Evolutionary conservation across 2,797 vertebrate genomes (phyloP).

Genomic region (Diglossa cyanea): DNA sequence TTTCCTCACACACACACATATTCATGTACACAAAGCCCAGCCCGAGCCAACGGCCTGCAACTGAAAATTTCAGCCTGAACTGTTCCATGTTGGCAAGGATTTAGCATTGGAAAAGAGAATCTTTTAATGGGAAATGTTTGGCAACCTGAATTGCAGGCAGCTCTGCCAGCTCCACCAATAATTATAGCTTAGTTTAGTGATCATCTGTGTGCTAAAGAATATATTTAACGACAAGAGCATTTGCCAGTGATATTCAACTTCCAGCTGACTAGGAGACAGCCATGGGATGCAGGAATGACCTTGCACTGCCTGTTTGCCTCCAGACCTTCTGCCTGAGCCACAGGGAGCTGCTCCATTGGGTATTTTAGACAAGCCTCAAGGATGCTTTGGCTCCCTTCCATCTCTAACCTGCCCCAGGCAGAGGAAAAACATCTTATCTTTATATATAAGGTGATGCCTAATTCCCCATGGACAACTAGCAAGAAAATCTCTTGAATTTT

Average conservation of each 20-base stretch:
- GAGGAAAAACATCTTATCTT: neutral
- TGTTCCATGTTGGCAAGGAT: constrained; percentile 4
- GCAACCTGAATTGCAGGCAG: neutral
- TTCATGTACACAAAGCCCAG: neutral
- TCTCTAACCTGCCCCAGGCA: neutral
- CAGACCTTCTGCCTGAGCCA: neutral
- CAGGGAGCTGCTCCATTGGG: neutral
- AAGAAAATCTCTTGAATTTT: neutral
- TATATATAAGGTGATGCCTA: neutral
- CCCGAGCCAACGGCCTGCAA: neutral
- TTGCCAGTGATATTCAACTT: neutral
- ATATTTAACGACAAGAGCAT: neutral
- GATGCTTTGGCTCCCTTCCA: neutral
- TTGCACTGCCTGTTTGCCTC: neutral
- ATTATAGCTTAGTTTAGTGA: constrained; percentile 32
- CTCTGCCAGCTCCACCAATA: constrained; percentile 51
- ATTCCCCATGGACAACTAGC: neutral
- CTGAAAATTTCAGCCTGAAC: constrained; percentile 33
- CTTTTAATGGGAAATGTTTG: constrained; percentile 46
- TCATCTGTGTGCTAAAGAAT: neutral
- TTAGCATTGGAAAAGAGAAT: neutral
- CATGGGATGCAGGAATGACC: neutral
- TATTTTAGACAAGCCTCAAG: neutral
- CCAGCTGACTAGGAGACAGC: accelerated
- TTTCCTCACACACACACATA: neutral